Base-by-base conservation (phyloP, 1,140 invertebrate genomes). In the Ceratosolen solmsi region DNA sequence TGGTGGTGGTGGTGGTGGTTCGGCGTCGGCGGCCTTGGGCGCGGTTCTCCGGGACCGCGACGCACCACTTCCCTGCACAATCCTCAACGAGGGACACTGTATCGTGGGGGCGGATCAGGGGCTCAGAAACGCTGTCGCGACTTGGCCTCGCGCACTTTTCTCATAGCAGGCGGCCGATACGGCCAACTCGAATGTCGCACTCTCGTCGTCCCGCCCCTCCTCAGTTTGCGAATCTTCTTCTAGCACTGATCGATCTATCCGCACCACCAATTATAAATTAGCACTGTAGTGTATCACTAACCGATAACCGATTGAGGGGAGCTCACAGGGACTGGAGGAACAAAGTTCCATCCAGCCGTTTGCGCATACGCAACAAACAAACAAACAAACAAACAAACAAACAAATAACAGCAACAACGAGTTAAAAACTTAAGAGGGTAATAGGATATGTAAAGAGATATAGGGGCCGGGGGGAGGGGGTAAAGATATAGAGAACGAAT, bases 191-290 rank as follows among this genome's bases (percentile, higher is more conserved):
- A 33, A 4, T 36, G 63, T n/a, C 20, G 63, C 63, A 65, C 63
- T 65, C 30, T 15, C 15, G 1, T 5, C 1, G n/a, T 9, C 8
- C 13, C 1, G 15, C 63, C 11, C 30, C 63, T 0, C 17, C 17
- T 65, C 20, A 17, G 11, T 68, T 68, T 15, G 33, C 33, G 63
- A 22, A 54, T 54, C 51, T 54, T 54, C 36, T 68, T 36, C 63
- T 68, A 13, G 33, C 63, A 38, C 30, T 68, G 17, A 17, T 68
- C 33, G 33, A 68, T n/a, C 15, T 3, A 36, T 4, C 33, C 1
- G 8, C 33, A 68, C 63, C 63, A 68, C 63, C 63, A 68, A 68
- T n/a, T 1, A 22, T 13, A 38, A 68, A 68, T 68, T 38, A 68
- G 1, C 63, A 68, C 63, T 68, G 33, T 38, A 3, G 63, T 11